Base-by-base conservation (phyloP, 2,113 vertebrate genomes). In the Crotalus viridis region DNA sequence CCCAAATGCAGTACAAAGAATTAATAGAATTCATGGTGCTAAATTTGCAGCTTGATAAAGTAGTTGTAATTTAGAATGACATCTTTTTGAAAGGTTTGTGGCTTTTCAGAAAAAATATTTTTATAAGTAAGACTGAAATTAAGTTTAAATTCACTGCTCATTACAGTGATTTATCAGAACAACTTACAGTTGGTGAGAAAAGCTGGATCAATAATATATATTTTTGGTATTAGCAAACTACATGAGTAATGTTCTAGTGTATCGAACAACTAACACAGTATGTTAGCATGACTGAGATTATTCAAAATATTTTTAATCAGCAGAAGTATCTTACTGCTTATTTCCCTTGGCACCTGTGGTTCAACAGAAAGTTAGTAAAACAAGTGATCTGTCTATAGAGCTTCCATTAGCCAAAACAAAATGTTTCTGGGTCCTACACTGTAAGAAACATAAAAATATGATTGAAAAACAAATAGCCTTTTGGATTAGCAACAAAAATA, bases 21-120 rank as follows among this genome's bases (percentile, higher is more conserved):
- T 61, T 89, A 61, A 61, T 85, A 39, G 85, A 81, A 87, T n/a
- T 91, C 17, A 85, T 28, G 48, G 88, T 89, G 19, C 13, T 15
- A 91, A 89, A 87, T 61, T 52, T 90, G 55, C 74, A 93, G 69
- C 88, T 59, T 43, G 54, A 74, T 91, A 93, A 93, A 33, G 8
- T 22, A 28, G 46, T 3, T 56, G 52, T 12, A 57, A 56, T 24
- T 33, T n/a, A 56, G n/a, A 91, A 93, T 88, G 26, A 46, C 22
- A 19, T 52, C 24, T 33, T 88, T 69, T 69, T 69, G 64, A 69
- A 69, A 69, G 28, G 74, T 48, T 48, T 93, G 43, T 64, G 89
- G 74, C 55, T 51, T 61, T 90, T 61, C 55, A 39, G 55, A 52
- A 55, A 48, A 43, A 57, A 48, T 15, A 39, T 89, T 55, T 89